A percentile compares a stretch with the other conserved stretches of the same genome.
Conservation (phyloP, 2,888 invertebrate genomes). For the Pherbina coryleti region DNA sequence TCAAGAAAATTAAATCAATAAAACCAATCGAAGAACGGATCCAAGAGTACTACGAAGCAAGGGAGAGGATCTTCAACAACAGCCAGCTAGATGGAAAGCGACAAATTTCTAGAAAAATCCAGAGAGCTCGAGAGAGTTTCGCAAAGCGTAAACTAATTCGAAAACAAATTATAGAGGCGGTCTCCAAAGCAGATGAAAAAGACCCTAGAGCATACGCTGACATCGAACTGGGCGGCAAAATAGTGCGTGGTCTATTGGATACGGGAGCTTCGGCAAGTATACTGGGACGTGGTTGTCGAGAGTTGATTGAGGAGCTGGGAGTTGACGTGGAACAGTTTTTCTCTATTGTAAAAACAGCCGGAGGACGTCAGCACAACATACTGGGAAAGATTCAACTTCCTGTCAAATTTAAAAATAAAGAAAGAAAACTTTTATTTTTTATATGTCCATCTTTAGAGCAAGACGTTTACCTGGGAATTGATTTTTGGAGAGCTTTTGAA, state of each 20-base stretch:
- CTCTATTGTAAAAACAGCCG: background rate
- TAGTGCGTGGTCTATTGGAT: background rate
- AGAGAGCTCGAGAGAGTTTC: no score
- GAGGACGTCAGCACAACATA: background rate
- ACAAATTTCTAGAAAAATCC: no score
- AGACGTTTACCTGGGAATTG: constrained; percentile 4
- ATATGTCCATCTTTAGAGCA: constrained; percentile 33
- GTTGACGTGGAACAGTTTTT: no score
- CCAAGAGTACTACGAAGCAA: background rate
- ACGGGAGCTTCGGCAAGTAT: constrained; percentile 13
- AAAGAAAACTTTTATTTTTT: background rate
- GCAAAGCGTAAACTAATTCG: no score
- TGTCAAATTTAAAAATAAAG: background rate
- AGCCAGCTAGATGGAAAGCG: no score
- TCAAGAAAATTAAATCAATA: background rate
- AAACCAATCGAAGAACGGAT: background rate
- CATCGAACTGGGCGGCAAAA: background rate
- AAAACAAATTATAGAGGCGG: background rate
- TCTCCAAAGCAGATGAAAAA: background rate
- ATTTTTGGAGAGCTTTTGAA: constrained; percentile 21
- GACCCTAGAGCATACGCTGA: background rate
- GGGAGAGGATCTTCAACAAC: background rate
- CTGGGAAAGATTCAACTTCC: background rate
- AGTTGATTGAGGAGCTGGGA: no score
- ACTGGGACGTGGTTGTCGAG: background rate